Evolutionary conservation across 2,888 invertebrate genomes (phyloP).

Genomic region (Lasioglossum pauxillum): DNA sequence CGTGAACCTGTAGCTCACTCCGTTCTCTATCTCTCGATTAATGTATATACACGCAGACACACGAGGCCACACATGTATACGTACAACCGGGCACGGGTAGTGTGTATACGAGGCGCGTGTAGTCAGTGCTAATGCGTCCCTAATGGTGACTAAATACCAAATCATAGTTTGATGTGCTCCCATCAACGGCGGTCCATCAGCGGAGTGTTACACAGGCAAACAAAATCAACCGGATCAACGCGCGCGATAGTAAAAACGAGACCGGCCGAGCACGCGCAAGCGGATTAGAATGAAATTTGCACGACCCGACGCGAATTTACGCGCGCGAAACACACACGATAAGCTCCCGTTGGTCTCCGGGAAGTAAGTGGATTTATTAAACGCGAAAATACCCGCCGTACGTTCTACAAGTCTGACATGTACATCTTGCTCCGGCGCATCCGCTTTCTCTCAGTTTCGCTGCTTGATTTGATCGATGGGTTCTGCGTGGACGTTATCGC

Average conservation of each 20-base stretch:
- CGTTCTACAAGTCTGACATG: background rate
- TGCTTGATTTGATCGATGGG: background rate
- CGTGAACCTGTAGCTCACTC: constrained; percentile 55
- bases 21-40: constrained; percentile 63
- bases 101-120: constrained; percentile 64
- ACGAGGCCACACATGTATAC: background rate
- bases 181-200: constrained; percentile 74
- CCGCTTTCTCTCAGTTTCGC: too few relatives aligned
- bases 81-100: constrained; percentile 19
- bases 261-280: background rate
- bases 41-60: constrained; percentile 56
- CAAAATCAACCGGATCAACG: constrained; percentile 72
- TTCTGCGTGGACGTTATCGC: background rate
- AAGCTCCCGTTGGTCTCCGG: background rate
- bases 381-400: background rate
- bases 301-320: background rate
- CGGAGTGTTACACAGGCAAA: constrained; percentile 75
- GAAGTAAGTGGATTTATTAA: too few relatives aligned
- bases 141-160: constrained; percentile 83
- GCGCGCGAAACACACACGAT: background rate
- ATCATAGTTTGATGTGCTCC: constrained; percentile 81
- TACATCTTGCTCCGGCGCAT: background rate
- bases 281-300: constrained; percentile 30
- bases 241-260: constrained; percentile 60
- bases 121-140: constrained; percentile 82